Evolutionary conservation across 2,888 invertebrate genomes (phyloP).

Genomic region (Lamellibrachia columna): DNA sequence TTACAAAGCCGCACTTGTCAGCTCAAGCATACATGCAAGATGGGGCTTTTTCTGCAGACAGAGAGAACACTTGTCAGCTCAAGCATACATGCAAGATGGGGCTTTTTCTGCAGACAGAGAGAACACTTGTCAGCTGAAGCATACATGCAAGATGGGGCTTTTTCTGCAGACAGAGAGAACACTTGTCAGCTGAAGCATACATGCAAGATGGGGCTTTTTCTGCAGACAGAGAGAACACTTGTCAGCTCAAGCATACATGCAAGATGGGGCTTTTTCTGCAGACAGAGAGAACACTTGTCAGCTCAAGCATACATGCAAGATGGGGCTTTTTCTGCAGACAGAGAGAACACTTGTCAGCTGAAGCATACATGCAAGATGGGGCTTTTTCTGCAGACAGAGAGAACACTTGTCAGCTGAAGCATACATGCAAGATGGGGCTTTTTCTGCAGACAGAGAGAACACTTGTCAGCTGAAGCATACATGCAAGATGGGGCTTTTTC

Average conservation of each 20-base stretch:
- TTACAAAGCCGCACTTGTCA: neutral
- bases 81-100: neutral
- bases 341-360: neutral
- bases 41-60: neutral
- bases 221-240: too few species aligned
- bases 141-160: neutral
- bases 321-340: neutral
- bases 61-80: neutral
- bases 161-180: too few species aligned
- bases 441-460: too few species aligned
- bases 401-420: neutral
- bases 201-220: neutral
- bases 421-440: neutral
- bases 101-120: too few species aligned
- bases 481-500: neutral
- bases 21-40: neutral
- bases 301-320: neutral
- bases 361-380: neutral
- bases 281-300: too few species aligned
- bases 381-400: too few species aligned
- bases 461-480: neutral
- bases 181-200: neutral
- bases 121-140: neutral
- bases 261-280: neutral
- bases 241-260: neutral